These are phyloP conservation scores for Samia ricini DNA, from an alignment of 1,140 invertebrate species.

Conservation along the genomic window DNA sequence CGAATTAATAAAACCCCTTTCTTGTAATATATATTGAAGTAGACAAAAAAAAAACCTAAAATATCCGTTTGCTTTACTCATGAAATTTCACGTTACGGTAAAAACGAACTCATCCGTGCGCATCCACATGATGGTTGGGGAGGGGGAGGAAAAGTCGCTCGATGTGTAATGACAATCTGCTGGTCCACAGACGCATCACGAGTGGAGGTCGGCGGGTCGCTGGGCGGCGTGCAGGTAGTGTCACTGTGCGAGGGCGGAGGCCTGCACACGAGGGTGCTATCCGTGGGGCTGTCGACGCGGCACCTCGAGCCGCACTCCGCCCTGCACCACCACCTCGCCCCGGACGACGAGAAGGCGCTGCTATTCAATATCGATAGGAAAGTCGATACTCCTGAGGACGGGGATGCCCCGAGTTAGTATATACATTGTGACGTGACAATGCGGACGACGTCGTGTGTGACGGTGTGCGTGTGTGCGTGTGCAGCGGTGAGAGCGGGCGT, in stretches of 20 bases:
- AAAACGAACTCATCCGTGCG: too few species aligned
- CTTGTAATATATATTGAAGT: too few species aligned
- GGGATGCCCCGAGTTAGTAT: slow-evolving; percentile 23
- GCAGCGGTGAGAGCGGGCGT: slow-evolving; percentile 73
- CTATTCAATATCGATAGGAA: slow-evolving; percentile 81
- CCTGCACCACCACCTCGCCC: slow-evolving; percentile 18
- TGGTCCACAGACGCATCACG: slow-evolving; percentile 64
- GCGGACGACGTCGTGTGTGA: too few species aligned
- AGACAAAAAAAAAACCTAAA: too few species aligned
- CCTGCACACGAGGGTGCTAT: slow-evolving; percentile 90
- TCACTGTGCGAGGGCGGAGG: slow-evolving; percentile 92
- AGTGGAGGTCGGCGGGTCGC: slow-evolving; percentile 87
- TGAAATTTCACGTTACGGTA: too few species aligned
- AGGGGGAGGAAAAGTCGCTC: too few species aligned
- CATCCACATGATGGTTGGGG: too few species aligned
- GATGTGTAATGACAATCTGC: too few species aligned
- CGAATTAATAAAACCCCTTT: too few species aligned
- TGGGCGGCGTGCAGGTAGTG: slow-evolving; percentile 94
- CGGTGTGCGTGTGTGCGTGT: slow-evolving; percentile 24
- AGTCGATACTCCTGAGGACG: slow-evolving; percentile 36
- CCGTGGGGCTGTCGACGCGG: slow-evolving; percentile 83
- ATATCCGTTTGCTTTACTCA: too few species aligned
- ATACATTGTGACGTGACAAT: too few species aligned
- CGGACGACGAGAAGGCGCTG: slow-evolving; percentile 80
- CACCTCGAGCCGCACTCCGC: slow-evolving; percentile 67